These are phyloP conservation scores for Dasysyrphus albostriatus DNA, from an alignment of 2,888 invertebrate genomes.

Conservation along the genomic window DNA sequence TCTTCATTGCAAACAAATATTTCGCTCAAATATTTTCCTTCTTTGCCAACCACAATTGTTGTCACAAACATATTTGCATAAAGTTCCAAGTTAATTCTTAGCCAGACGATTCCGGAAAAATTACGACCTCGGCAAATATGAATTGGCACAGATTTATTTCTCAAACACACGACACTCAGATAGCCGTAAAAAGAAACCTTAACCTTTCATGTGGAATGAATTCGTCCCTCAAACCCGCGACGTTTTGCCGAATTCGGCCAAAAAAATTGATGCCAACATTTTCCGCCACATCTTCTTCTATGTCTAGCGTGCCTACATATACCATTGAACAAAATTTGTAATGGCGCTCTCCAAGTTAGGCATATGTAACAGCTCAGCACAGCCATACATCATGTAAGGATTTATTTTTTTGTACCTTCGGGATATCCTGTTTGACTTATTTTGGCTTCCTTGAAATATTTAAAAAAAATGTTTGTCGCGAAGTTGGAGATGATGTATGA, in stretches of 20 bases:
- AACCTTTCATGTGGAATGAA: slow-evolving; percentile 51
- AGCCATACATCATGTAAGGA: slow-evolving; percentile 73
- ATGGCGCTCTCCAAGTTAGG: slow-evolving; percentile 64
- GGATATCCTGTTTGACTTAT: slow-evolving; percentile 38
- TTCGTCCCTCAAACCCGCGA: slow-evolving; percentile 26
- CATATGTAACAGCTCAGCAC: slow-evolving; percentile 77
- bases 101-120: slow-evolving; percentile 46
- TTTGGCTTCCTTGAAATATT: slow-evolving; percentile 49
- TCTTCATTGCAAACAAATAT: background rate
- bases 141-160: slow-evolving; percentile 76
- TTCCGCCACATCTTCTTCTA: slow-evolving; percentile 55
- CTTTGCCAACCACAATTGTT: slow-evolving; percentile 38
- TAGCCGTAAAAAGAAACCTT: slow-evolving; percentile 28
- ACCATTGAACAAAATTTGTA: background rate
- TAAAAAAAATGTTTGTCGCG: slow-evolving; percentile 53
- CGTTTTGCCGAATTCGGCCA: slow-evolving; percentile 17
- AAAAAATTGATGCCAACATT: slow-evolving; percentile 39
- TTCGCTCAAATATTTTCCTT: background rate
- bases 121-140: slow-evolving; percentile 62
- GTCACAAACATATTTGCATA: slow-evolving; percentile 67
- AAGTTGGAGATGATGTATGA: slow-evolving; percentile 65
- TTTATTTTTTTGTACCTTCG: slow-evolving; percentile 11
- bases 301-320: slow-evolving; percentile 29
- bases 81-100: slow-evolving; percentile 60
- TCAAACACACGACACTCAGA: slow-evolving; percentile 13